These are phyloP conservation scores for Synanthedon formicaeformis DNA, from an alignment of 2,888 invertebrate genomes.

Conservation along the genomic window DNA sequence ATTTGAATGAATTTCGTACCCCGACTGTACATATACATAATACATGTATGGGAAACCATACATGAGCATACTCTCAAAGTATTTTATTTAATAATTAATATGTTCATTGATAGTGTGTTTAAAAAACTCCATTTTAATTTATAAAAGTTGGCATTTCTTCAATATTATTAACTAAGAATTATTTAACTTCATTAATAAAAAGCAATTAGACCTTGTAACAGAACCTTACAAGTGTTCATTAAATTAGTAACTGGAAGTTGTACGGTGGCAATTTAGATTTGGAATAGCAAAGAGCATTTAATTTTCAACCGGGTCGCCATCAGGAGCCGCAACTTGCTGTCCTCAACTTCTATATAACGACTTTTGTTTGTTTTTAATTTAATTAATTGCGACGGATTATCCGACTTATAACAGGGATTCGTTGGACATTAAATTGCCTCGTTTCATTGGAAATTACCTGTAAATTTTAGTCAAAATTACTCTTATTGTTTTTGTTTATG, in stretches of 20 bases:
- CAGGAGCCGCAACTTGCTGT: slow-evolving; percentile 28
- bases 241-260: not conserved
- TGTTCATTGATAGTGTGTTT: too few relatives aligned
- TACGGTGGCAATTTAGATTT: not conserved
- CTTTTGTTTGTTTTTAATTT: slow-evolving; percentile 61
- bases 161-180: too few relatives aligned
- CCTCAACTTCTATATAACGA: slow-evolving; percentile 44
- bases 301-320: slow-evolving; percentile 24
- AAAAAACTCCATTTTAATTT: too few relatives aligned
- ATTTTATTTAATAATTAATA: too few relatives aligned
- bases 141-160: too few relatives aligned
- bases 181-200: too few relatives aligned
- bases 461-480: not conserved
- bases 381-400: slow-evolving; percentile 59
- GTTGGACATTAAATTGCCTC: slow-evolving; percentile 8
- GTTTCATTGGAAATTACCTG: not conserved
- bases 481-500: not conserved
- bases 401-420: slow-evolving; percentile 48
- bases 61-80: too few relatives aligned
- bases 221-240: not conserved
- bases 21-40: too few relatives aligned
- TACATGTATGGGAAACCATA: too few relatives aligned
- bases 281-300: slow-evolving; percentile 7
- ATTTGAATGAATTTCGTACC: too few relatives aligned
- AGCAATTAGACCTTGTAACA: too few relatives aligned